Percentiles rank a stretch among this genome's conserved stretches.
phyloP scores from a whole-genome alignment of 2,113 vertebrate genomes.

The Macrotus californicus region DNA sequence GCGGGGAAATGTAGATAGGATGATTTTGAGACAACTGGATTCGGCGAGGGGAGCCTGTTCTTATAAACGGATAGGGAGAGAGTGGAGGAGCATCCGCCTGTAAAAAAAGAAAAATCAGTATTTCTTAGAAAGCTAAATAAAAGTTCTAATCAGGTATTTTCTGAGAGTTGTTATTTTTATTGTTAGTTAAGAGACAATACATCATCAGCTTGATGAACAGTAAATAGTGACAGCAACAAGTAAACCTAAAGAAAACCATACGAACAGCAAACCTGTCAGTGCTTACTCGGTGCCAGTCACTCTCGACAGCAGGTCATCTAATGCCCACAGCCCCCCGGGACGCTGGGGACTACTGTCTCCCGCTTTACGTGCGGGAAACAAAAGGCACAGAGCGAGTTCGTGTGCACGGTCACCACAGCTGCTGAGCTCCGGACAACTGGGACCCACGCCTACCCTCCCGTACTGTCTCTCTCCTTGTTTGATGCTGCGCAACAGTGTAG shows the following conservation, averaged over 20 bases:
- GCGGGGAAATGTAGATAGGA: slow-evolving; percentile 91
- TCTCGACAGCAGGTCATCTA: background rate
- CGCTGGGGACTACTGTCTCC: background rate
- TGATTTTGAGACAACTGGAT: slow-evolving; percentile 91
- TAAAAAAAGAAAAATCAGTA: background rate
- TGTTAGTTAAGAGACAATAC: background rate
- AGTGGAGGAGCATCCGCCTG: slow-evolving; percentile 87
- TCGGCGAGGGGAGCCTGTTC: slow-evolving; percentile 87
- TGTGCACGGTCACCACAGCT: background rate
- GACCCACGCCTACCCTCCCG: background rate
- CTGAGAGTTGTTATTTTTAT: background rate
- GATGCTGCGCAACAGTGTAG: background rate
- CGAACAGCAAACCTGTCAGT: background rate
- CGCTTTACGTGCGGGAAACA: background rate
- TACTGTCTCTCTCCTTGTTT: background rate
- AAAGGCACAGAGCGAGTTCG: background rate
- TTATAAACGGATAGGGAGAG: slow-evolving; percentile 88
- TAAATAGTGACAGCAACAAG: background rate
- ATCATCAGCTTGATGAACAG: background rate
- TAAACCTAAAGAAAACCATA: background rate
- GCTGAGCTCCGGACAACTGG: background rate
- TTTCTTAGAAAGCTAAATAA: background rate
- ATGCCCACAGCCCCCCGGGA: background rate
- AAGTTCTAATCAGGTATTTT: background rate
- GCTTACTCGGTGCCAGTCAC: background rate